Evolutionary conservation across 2,888 invertebrate species (phyloP), one percentile per base, ranked within the genome.

Genomic region (Eupithecia vulgata): DNA sequence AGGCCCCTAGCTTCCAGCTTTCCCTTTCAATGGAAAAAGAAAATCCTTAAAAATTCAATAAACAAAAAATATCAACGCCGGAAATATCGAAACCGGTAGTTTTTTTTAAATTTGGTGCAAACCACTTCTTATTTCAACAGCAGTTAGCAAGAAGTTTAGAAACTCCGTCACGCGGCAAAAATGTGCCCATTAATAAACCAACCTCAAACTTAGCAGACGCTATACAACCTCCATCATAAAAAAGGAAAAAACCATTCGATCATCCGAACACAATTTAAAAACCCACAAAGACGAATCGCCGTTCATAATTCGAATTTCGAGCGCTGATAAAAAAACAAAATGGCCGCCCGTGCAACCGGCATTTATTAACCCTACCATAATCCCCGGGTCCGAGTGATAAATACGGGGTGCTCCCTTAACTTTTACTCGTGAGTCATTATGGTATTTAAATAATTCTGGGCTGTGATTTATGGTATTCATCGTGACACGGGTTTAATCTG

Each of bases 371-470:
- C 92, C 90, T 90, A 72, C 86, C 83, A 87, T 89, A 89, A 91
- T 90, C 90, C 80, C 80, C 82, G 84, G 87, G 89, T 87, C 89
- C 88, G 86, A 82, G 89, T 91, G 91, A 92, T 92, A 92, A 93
- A 90, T 90, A 90, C 89, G 82, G 88, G 88, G 86, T 89, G 86
- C 89, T 87, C 86, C 85, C 87, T 87, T 86, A 88, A 89, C 89
- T 81, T 81, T 91, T 89, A 85, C 87, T 86, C 92, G 88, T 89
- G 90, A 91, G 90, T 93, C 93, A 94, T 95, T 95, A 95, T 91
- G 90, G 91, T 88, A 91, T 94, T 94, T 93, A 94, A 95, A 95
- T 95, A 95, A 93, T 93, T 94, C 91, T 87, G 88, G 83, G 86
- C 86, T 89, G 83, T 92, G 92, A 92, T 92, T 92, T 92, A 92